Percentiles rank a stretch among this genome's conserved stretches.
Conservation (phyloP, 1,140 invertebrate species). For the Leucophenga varia region DNA sequence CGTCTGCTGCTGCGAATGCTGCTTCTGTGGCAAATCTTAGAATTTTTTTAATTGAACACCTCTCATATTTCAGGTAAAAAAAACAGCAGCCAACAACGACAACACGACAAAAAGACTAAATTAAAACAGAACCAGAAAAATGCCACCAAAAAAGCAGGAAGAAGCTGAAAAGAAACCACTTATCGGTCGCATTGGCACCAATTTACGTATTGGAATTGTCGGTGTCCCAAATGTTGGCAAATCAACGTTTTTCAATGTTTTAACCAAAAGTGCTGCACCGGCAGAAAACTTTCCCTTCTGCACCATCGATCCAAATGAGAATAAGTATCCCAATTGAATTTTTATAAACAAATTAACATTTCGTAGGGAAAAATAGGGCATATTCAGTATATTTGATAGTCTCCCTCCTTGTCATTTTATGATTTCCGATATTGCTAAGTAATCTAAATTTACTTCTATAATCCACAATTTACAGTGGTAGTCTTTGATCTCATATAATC, state of each 20-base stretch:
- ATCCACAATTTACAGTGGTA: too few relatives aligned
- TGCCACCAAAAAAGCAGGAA: slow-evolving; percentile 95
- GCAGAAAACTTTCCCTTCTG: slow-evolving; percentile 99
- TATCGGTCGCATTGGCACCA: slow-evolving; percentile 97
- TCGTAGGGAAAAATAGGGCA: too few relatives aligned
- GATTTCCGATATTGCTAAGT: too few relatives aligned
- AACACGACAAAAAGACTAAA: slow-evolving; percentile 3
- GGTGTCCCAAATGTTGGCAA: slow-evolving; percentile 93
- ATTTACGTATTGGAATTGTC: slow-evolving; percentile 95
- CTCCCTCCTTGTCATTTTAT: too few relatives aligned
- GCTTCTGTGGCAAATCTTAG: too few relatives aligned
- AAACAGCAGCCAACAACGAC: background rate
- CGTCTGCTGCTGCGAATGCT: too few relatives aligned
- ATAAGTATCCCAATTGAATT: slow-evolving; percentile 79
- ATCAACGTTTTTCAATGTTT: slow-evolving; percentile 99
- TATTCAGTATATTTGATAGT: too few relatives aligned
- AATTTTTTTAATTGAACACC: too few relatives aligned
- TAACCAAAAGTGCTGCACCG: slow-evolving; percentile 93
- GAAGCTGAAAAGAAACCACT: slow-evolving; percentile 84
- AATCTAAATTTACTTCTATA: too few relatives aligned
- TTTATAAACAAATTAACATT: too few relatives aligned
- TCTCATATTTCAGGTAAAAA: too few relatives aligned
- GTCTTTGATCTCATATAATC: too few relatives aligned
- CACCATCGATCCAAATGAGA: slow-evolving; percentile 99
- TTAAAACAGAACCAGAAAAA: slow-evolving; percentile 52